A percentile compares a stretch with the other conserved stretches of the same genome.
Evolutionary conservation across 1,140 invertebrate species (phyloP).

Genomic region (Cyclargus thomasi): DNA sequence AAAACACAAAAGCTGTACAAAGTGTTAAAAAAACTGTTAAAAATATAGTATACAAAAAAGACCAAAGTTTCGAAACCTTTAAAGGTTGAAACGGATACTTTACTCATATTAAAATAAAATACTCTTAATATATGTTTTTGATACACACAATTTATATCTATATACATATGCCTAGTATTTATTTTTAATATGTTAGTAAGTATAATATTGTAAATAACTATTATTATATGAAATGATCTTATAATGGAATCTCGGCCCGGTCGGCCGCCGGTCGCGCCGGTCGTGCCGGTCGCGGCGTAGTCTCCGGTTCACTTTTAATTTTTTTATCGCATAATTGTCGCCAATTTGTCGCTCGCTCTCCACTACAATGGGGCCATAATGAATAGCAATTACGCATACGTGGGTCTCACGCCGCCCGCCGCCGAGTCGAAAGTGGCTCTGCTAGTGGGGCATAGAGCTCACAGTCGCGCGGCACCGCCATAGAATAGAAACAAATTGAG

Average conservation of each 20-base stretch:
- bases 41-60: no score
- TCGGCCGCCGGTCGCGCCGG: not conserved
- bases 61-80: no score
- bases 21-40: no score
- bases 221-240: no score
- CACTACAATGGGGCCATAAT: constrained; percentile 68
- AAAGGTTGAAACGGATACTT: no score
- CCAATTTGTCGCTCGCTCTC: constrained; percentile 58
- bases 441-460: constrained; percentile 23
- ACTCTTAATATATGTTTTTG: no score
- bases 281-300: constrained; percentile 11
- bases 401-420: constrained; percentile 40
- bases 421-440: constrained; percentile 28
- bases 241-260: not conserved
- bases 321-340: constrained; percentile 69
- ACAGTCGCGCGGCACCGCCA: constrained; percentile 20
- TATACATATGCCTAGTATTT: no score
- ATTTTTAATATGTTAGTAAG: no score
- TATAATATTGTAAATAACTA: no score
- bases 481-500: constrained; percentile 69
- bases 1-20: constrained; percentile 4
- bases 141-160: no score
- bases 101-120: no score
- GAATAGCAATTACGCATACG: constrained; percentile 73
- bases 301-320: constrained; percentile 51